These are phyloP conservation scores for Syndactyla subalaris DNA, from an alignment of 2,797 vertebrate species.

Conservation along the genomic window DNA sequence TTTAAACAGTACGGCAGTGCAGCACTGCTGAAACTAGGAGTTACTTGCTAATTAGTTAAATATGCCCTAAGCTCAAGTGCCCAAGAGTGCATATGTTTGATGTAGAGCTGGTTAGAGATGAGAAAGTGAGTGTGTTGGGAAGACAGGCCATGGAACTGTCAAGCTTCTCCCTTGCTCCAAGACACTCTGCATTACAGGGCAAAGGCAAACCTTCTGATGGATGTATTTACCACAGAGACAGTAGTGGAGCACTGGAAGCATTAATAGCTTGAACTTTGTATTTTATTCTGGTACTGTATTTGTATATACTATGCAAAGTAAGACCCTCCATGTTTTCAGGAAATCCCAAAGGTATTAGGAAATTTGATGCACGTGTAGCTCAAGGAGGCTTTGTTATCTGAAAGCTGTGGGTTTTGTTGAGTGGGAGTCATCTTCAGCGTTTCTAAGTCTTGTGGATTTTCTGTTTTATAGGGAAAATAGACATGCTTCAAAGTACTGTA, in stretches of 20 bases:
- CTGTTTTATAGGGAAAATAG: neutral
- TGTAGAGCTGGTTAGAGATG: neutral
- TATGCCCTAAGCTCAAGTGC: neutral
- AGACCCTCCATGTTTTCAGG: neutral
- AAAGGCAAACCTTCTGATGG: neutral
- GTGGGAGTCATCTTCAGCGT: neutral
- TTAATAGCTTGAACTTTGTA: neutral
- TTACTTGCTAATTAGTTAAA: neutral
- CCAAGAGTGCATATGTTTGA: neutral
- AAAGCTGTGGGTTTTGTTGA: neutral
- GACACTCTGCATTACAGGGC: accelerated
- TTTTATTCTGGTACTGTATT: neutral
- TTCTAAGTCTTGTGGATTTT: neutral
- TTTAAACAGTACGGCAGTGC: neutral
- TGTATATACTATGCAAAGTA: neutral
- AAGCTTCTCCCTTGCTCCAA: neutral
- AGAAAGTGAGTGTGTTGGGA: neutral
- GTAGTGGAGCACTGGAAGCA: neutral
- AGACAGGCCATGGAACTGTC: neutral
- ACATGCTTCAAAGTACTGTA: neutral
- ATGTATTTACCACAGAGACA: neutral
- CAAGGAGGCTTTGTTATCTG: neutral
- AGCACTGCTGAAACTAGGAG: neutral
- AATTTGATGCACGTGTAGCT: neutral
- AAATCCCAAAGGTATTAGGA: neutral